Evolutionary conservation across 2,113 vertebrate species (phyloP).

Genomic region (Pontoporia blainvillei): DNA sequence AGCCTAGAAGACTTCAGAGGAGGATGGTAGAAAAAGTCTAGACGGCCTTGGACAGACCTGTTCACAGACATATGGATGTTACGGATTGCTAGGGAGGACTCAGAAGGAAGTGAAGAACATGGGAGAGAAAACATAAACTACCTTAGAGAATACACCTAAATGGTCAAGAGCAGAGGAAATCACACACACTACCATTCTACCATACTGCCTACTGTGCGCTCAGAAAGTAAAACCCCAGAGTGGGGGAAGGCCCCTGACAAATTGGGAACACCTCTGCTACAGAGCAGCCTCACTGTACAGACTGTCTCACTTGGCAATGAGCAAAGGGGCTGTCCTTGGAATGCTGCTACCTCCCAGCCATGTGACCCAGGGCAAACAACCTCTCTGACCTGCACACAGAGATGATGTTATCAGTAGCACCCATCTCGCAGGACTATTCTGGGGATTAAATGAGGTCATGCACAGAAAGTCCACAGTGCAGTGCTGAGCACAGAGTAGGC

Average conservation of each 20-base stretch:
- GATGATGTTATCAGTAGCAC: background rate
- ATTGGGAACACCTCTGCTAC: background rate
- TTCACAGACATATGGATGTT: background rate
- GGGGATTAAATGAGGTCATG: background rate
- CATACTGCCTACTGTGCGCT: background rate
- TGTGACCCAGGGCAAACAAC: background rate
- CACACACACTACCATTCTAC: background rate
- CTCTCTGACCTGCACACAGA: background rate
- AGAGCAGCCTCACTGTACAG: background rate
- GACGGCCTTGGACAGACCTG: background rate
- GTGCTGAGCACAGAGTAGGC: fast-evolving
- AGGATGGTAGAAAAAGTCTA: background rate
- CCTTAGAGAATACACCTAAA: background rate
- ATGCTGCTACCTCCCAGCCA: background rate
- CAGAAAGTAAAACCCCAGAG: background rate
- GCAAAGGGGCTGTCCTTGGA: background rate
- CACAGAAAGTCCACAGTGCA: background rate
- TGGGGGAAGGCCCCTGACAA: background rate
- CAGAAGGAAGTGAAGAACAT: background rate
- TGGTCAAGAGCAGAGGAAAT: background rate
- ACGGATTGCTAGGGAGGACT: background rate
- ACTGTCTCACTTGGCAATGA: background rate
- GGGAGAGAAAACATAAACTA: background rate
- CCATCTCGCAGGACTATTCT: background rate
- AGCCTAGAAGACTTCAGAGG: background rate